Evolutionary conservation across 2,113 vertebrate species (phyloP).

Genomic region (Corythaixoides concolor): DNA sequence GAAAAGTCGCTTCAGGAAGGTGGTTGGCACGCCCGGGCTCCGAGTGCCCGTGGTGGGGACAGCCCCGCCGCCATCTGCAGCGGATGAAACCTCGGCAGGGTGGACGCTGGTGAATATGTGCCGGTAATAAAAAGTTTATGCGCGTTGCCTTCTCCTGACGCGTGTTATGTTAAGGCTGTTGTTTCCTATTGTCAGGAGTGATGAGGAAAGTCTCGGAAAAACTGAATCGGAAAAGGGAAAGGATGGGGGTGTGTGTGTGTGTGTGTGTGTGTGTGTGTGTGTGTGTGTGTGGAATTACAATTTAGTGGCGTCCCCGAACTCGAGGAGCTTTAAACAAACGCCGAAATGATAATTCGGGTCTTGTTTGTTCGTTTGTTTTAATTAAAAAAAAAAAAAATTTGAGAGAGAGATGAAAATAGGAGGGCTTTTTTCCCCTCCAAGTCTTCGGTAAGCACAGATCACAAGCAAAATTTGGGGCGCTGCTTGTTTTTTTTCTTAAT

Average conservation of each 20-base stretch:
- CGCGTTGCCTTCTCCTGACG: not conserved
- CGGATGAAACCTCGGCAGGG: not conserved
- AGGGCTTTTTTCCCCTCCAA: not conserved
- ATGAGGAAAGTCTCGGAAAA: not conserved
- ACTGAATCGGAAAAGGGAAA: not conserved
- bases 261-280: too few relatives aligned
- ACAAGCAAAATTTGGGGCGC: not conserved
- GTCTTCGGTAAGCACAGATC: not conserved
- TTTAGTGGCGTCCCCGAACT: not conserved
- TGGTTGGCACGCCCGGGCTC: not conserved
- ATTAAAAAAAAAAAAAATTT: not conserved
- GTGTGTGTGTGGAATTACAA: too few relatives aligned
- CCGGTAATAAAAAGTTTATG: not conserved
- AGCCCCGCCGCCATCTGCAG: not conserved
- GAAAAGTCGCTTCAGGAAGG: not conserved
- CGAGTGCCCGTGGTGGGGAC: not conserved
- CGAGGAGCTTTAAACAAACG: not conserved
- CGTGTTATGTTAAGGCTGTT: not conserved
- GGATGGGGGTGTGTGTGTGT: too few relatives aligned
- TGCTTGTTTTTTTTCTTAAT: not conserved
- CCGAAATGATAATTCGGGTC: not conserved
- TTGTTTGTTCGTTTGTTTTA: not conserved
- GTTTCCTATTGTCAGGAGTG: not conserved
- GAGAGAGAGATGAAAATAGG: not conserved
- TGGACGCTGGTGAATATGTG: not conserved